phyloP scores from a whole-genome alignment of 2,888 invertebrate species.

The Tachina lurida region DNA sequence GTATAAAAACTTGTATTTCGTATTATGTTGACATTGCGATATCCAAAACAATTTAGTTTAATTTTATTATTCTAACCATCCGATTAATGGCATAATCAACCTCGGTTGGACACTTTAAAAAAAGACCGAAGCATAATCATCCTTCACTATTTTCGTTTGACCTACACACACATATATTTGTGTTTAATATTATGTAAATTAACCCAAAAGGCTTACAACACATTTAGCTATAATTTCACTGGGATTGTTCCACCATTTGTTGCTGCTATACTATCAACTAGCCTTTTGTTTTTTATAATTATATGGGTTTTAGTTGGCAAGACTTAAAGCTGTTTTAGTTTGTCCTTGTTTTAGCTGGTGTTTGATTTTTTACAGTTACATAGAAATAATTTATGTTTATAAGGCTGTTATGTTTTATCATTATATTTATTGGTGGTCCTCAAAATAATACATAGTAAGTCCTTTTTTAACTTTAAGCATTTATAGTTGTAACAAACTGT shows the following conservation, averaged over 20 bases:
- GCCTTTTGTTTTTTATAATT: not conserved
- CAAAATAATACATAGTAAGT: constrained; percentile 23
- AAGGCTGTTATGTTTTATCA: constrained; percentile 17
- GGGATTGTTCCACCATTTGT: constrained; percentile 14
- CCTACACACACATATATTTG: not conserved
- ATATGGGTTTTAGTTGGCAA: constrained; percentile 2
- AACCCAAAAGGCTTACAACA: constrained; percentile 19
- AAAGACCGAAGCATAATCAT: constrained; percentile 20
- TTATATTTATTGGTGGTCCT: constrained; percentile 21
- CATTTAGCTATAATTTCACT: constrained; percentile 10
- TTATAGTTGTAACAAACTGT: constrained; percentile 29
- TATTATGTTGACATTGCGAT: not conserved
- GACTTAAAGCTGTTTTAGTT: constrained; percentile 17
- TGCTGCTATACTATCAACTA: constrained; percentile 19
- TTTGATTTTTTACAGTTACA: not conserved
- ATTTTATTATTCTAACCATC: constrained; percentile 39
- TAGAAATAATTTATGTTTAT: constrained; percentile 35
- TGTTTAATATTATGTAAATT: not conserved
- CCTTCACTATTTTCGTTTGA: constrained; percentile 9
- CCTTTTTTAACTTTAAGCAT: not conserved
- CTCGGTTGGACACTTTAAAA: constrained; percentile 45
- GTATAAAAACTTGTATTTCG: too few relatives aligned
- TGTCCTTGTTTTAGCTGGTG: constrained; percentile 13
- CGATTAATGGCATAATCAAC: constrained; percentile 55
- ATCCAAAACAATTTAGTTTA: constrained; percentile 47